Conservation (phyloP, 2,888 invertebrate species). For the Steinernema carpocapsae region DNA sequence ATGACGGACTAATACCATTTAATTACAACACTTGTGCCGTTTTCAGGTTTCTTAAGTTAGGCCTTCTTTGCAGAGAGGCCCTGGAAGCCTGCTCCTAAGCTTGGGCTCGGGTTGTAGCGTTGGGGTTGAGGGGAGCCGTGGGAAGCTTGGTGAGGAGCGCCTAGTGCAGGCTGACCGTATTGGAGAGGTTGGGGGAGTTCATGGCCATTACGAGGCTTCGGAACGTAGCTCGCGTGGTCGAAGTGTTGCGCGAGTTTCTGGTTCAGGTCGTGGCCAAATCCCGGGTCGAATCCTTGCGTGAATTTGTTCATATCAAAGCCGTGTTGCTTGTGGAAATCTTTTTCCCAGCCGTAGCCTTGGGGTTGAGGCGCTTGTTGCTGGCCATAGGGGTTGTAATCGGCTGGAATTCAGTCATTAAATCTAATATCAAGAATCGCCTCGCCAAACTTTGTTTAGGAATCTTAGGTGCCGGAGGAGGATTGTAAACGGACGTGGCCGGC, state of each 20-base stretch:
- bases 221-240: not conserved
- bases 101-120: not conserved
- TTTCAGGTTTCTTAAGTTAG: too few relatives aligned
- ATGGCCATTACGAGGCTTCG: not conserved
- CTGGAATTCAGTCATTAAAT: not conserved
- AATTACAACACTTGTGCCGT: not conserved
- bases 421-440: not conserved
- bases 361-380: not conserved
- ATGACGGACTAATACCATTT: not conserved
- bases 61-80: not conserved
- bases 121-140: not conserved
- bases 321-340: not conserved
- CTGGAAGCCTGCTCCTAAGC: not conserved
- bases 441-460: not conserved
- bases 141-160: not conserved
- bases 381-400: constrained; percentile 8
- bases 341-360: not conserved
- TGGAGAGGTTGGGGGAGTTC: not conserved
- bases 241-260: not conserved
- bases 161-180: constrained; percentile 1
- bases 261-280: not conserved
- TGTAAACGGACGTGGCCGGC: not conserved
- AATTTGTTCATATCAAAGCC: not conserved
- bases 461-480: not conserved
- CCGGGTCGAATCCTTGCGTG: not conserved